Evolutionary conservation across 2,797 vertebrate genomes (phyloP), one percentile per base, ranked within the genome.

Genomic region (Pelochelys cantorii): DNA sequence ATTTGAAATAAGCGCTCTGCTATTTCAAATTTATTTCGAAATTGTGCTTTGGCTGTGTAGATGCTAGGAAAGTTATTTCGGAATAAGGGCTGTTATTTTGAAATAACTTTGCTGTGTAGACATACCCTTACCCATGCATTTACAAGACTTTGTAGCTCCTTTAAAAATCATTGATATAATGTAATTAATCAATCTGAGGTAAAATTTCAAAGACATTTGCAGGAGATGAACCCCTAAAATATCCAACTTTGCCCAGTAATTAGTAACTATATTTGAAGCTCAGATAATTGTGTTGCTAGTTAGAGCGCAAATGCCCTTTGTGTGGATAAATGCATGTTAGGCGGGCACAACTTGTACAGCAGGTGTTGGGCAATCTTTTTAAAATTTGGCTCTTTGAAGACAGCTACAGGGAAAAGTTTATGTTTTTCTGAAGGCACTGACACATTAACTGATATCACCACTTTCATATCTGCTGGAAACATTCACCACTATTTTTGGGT

Each of bases 51-150:
- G 42, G 42, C 42, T 48, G 42, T 48, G 42, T 48, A 48, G 42
- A 48, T 8, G 2, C 42, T 48, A 48, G 42, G 42, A 48, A 48
- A 48, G 42, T 48, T 48, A 48, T 48, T 48, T 48, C 42, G 8
- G 42, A 48, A 48, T 48, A 48, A 48, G 42, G 42, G 42, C 42
- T 48, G 42, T 48, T 48, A 48, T 48, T 48, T 48, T 8, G 8
- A 48, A 48, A 48, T 48, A 2, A 48, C 42, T 48, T 48, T 8
- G 42, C 42, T 48, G 8, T 8, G 42, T 48, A 48, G 42, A 48
- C 42, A 48, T 48, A 48, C 42, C 42, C 81, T 94, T 86, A 94
- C 59, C 81, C 62, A 1, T 86, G 92, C 93, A 81, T 94, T 96
- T 92, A 92, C 42, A 90, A 92, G 65, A 25, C 68, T 86, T 48